Evolutionary conservation across 2,797 vertebrate species (phyloP).

Genomic region (Florisuga fusca): DNA sequence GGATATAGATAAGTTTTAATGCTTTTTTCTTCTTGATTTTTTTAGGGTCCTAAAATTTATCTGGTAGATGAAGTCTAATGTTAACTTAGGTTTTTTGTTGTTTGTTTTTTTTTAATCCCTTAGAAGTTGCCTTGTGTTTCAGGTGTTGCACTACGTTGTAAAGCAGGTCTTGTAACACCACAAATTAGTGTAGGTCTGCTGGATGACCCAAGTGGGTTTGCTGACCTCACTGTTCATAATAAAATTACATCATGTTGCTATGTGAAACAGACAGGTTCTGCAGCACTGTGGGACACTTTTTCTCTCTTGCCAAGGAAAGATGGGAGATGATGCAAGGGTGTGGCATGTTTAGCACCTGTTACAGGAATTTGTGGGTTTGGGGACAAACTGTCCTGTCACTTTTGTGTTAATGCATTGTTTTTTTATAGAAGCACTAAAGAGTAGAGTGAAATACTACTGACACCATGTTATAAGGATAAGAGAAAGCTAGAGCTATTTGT

Average conservation of each 20-base stretch:
- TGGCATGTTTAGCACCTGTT: background rate
- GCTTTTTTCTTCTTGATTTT: background rate
- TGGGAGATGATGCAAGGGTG: background rate
- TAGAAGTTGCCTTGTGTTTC: background rate
- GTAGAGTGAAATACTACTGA: background rate
- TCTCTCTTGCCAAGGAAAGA: background rate
- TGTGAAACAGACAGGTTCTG: conserved; percentile 21
- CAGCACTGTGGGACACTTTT: background rate
- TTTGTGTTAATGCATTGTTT: background rate
- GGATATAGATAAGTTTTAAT: background rate
- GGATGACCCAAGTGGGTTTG: background rate
- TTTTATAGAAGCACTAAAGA: background rate
- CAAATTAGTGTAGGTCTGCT: background rate
- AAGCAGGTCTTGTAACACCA: background rate
- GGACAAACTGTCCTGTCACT: background rate
- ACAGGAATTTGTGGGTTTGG: background rate
- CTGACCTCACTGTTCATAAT: background rate
- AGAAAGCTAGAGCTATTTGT: background rate
- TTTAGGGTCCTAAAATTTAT: background rate
- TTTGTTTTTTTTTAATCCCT: background rate
- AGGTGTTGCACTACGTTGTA: background rate
- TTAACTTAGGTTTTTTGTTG: background rate
- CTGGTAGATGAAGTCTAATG: background rate
- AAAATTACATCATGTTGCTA: background rate
- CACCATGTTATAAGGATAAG: background rate